Evolutionary conservation across 2,113 vertebrate genomes (phyloP), one percentile per base, ranked within the genome.

Genomic region (Chloropsis hardwickii): DNA sequence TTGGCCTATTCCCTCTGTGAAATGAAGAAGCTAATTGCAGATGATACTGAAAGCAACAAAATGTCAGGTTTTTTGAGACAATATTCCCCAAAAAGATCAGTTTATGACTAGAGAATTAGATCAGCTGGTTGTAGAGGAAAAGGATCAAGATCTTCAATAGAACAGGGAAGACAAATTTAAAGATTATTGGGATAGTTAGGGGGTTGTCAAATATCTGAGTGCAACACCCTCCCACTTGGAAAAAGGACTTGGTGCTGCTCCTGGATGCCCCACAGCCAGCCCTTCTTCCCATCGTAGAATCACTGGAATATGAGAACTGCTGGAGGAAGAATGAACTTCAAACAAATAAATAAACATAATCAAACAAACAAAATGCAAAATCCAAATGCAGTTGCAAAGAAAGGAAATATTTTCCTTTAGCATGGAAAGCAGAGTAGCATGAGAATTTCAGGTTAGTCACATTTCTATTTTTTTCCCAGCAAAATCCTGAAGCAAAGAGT

Each of bases 281-380:
- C n/a, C 40, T 37, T 17, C 6, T 86, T 9, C 14, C 24, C 4
- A 12, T 2, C 23, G 15, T 10, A 69, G 58, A 86, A 74, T 12
- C 18, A 42, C 23, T 56, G 19, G 27, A n/a, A 9, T 35, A 45
- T 10, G 3, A 58, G 9, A 86, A 60, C 13, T 71, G 13, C 12
- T 58, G 21, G 45, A 66, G 23, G 9, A 73, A 81, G 10, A 84
- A 73, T 6, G 8, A 86, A 37, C 15, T 62, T 23, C 27, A n/a
- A 57, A 37, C n/a, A 67, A 51, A 20, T 20, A 37, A 64, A 39
- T 45, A 7, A 20, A 35, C 16, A 7, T 10, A 15, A 60, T 31
- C 12, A 67, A 76, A 51, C 17, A 53, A 57, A 77, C 6, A 33
- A 5, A 1, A 3, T 0, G 0, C 6, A 37, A 73, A 57, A n/a